These are phyloP conservation scores for Tretioscincus oriximinensis DNA, from an alignment of 2,113 vertebrate species.

Conservation along the genomic window DNA sequence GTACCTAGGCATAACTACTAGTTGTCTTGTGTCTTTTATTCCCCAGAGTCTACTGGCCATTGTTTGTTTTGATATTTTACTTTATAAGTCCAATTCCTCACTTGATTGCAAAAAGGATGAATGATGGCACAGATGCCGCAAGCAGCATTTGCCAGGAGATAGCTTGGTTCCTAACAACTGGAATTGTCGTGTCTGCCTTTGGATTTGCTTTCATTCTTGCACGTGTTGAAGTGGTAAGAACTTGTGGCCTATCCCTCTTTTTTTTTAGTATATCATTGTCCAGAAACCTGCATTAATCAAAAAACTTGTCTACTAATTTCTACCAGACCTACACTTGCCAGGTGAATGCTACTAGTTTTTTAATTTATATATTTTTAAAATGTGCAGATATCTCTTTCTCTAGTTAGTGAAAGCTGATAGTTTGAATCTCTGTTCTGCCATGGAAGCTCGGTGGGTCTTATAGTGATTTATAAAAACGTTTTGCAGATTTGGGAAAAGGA, in stretches of 20 bases:
- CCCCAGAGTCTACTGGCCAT: conserved; percentile 92
- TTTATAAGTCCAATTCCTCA: conserved; percentile 87
- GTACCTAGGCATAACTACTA: neutral
- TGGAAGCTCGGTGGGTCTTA: no score
- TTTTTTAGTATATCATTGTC: neutral
- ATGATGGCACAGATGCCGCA: conserved; percentile 83
- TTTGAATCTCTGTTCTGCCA: no score
- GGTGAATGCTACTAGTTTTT: no score
- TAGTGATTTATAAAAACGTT: no score
- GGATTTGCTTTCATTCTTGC: conserved; percentile 89
- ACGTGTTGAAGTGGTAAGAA: conserved; percentile 79
- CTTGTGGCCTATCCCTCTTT: neutral
- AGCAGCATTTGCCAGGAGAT: conserved; percentile 91
- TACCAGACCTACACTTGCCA: neutral
- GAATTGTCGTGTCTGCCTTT: conserved; percentile 93
- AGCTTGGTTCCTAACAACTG: conserved; percentile 92
- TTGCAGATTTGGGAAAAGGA: no score
- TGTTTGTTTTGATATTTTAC: conserved; percentile 93
- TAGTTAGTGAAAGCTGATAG: no score
- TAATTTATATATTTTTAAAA: no score
- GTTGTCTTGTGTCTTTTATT: neutral
- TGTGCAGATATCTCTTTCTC: no score
- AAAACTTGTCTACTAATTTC: neutral
- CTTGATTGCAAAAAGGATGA: conserved; percentile 86
- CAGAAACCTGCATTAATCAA: neutral